These are phyloP conservation scores for Gobiocypris rarus DNA, from an alignment of 2,113 vertebrate species.

Conservation along the genomic window DNA sequence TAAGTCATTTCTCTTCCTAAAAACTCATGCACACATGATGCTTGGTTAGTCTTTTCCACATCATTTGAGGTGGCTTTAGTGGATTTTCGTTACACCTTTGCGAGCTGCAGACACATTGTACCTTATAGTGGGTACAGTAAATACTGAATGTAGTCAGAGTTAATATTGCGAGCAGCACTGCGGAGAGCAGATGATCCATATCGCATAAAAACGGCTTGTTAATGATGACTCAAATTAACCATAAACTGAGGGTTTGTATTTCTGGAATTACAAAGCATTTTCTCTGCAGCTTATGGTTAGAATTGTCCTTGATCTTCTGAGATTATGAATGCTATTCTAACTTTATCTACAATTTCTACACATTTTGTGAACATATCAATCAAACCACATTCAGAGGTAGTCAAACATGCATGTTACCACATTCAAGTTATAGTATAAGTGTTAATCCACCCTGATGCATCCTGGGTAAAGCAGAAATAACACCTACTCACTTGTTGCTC, in stretches of 20 bases:
- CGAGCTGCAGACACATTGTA: background rate
- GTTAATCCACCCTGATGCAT: background rate
- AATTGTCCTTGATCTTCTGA: background rate
- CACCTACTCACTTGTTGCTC: too few relatives aligned
- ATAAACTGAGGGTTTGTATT: background rate
- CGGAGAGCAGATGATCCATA: constrained; percentile 11
- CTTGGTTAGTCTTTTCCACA: constrained; percentile 10
- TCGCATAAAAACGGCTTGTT: background rate
- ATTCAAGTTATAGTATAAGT: background rate
- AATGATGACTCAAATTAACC: background rate
- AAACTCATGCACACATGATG: background rate
- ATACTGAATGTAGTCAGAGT: background rate
- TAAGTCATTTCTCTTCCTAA: constrained; percentile 54
- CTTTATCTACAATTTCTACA: background rate
- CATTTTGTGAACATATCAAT: background rate
- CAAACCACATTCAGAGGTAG: background rate
- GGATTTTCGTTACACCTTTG: background rate
- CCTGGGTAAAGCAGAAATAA: too few relatives aligned
- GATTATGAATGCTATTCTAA: background rate
- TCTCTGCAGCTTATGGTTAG: background rate
- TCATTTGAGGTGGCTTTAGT: background rate
- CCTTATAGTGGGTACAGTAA: background rate
- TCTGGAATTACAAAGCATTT: background rate
- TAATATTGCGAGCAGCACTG: background rate
- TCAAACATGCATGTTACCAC: background rate